Percentiles rank a stretch among this genome's conserved stretches.
Evolutionary conservation across 2,113 vertebrate species (phyloP).

Genomic region (Paedocypris sp.): DNA sequence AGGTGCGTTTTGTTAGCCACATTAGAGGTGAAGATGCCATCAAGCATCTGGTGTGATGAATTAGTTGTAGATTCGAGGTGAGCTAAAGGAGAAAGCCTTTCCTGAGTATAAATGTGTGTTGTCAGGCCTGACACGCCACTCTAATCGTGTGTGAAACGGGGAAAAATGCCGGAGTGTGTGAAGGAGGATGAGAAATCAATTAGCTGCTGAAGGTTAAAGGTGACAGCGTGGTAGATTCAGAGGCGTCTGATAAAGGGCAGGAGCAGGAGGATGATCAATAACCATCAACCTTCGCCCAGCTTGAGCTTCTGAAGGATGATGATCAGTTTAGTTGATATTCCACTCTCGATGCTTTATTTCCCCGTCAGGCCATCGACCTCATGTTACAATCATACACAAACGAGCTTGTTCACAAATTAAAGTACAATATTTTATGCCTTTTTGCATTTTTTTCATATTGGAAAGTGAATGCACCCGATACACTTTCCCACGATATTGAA

Average conservation of each 20-base stretch:
- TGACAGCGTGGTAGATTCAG: conserved; percentile 46
- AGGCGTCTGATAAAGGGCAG: conserved; percentile 51
- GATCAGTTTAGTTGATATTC: conserved; percentile 21
- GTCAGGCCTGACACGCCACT: neutral
- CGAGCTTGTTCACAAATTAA: too few species aligned
- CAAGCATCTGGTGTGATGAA: conserved; percentile 1
- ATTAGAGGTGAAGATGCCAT: conserved; percentile 1
- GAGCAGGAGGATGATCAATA: conserved; percentile 36
- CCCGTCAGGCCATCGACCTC: neutral
- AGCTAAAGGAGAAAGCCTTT: conserved; percentile 23
- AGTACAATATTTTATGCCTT: too few species aligned
- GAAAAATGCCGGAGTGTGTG: conserved; percentile 40
- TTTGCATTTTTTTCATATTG: too few species aligned
- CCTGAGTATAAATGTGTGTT: neutral
- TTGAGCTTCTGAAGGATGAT: conserved; percentile 22
- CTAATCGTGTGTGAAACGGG: conserved; percentile 40
- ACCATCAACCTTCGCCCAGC: conserved; percentile 8
- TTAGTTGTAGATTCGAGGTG: conserved; percentile 13
- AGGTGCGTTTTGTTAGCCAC: conserved; percentile 1
- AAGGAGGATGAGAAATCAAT: conserved; percentile 60
- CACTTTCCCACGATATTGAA: too few species aligned
- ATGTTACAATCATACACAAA: too few species aligned
- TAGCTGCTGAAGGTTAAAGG: conserved; percentile 48
- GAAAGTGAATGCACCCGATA: too few species aligned
- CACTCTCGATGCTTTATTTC: conserved; percentile 9